Percentiles rank a stretch among this genome's conserved stretches.
Conservation (phyloP, 2,888 invertebrate genomes). For the Melolontha melolontha region DNA sequence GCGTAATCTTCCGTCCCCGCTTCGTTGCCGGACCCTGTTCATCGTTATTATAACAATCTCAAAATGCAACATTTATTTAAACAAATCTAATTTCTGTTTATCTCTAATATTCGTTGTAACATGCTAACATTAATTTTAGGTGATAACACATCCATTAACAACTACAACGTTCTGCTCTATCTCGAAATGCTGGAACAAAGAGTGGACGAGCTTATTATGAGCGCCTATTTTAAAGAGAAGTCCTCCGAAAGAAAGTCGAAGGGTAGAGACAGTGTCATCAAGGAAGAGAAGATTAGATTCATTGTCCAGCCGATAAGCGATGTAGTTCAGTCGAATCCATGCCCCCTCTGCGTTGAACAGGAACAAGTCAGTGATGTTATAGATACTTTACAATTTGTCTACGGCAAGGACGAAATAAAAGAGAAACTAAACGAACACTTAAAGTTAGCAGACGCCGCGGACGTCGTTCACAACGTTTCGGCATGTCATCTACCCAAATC, state of each 20-base stretch:
- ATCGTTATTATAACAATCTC: too few species aligned
- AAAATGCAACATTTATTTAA: too few species aligned
- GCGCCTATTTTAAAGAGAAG: conserved; percentile 65
- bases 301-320: conserved; percentile 59
- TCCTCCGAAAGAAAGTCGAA: conserved; percentile 55
- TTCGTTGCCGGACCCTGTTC: too few species aligned
- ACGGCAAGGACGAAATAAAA: conserved; percentile 58
- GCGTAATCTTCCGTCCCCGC: too few species aligned
- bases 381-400: conserved; percentile 61
- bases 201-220: conserved; percentile 74
- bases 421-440: conserved; percentile 57
- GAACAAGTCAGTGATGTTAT: conserved; percentile 65
- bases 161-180: conserved; percentile 83
- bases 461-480: conserved; percentile 65
- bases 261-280: conserved; percentile 58
- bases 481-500: conserved; percentile 65
- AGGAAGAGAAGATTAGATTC: conserved; percentile 59
- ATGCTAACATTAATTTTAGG: conserved; percentile 60
- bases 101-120: too few species aligned
- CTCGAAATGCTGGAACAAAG: conserved; percentile 85
- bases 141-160: conserved; percentile 77
- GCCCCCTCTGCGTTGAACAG: conserved; percentile 69
- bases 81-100: too few species aligned
- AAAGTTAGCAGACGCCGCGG: conserved; percentile 57
- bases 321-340: conserved; percentile 66